These are phyloP conservation scores for Choloepus didactylus DNA, from an alignment of 2,797 vertebrate species.

Conservation along the genomic window DNA sequence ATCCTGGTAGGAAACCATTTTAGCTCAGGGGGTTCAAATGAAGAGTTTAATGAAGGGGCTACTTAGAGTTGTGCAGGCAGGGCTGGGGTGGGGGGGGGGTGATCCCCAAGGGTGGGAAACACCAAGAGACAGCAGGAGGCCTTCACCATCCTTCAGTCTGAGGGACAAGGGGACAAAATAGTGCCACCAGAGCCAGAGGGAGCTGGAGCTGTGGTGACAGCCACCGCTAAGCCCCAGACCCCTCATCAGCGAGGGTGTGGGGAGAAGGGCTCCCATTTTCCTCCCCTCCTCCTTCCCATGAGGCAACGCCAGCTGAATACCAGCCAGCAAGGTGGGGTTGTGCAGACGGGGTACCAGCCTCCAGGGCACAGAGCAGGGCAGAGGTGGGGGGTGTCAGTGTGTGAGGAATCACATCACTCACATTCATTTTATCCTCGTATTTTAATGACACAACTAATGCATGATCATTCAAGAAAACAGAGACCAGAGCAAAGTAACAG, in stretches of 20 bases:
- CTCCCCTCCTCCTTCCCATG: background rate
- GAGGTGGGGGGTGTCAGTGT: background rate
- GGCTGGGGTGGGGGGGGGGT: no score
- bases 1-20: background rate
- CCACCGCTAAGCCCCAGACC: no score
- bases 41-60: background rate
- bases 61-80: background rate
- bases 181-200: background rate
- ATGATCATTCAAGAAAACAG: background rate
- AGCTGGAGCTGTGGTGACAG: background rate
- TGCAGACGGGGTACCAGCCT: no score
- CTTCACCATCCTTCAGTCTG: background rate
- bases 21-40: background rate
- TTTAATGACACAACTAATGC: background rate
- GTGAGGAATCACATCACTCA: no score
- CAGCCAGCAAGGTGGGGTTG: no score
- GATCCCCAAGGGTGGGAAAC: background rate
- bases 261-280: background rate
- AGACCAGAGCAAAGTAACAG: background rate
- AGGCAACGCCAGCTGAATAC: background rate
- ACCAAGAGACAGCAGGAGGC: background rate
- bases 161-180: background rate
- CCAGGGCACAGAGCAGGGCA: background rate
- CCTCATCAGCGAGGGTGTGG: background rate
- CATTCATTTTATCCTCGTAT: background rate